Evolutionary conservation across 2,797 vertebrate species (phyloP), one percentile per base, ranked within the genome.

Genomic region (Smutsia temminckii): DNA sequence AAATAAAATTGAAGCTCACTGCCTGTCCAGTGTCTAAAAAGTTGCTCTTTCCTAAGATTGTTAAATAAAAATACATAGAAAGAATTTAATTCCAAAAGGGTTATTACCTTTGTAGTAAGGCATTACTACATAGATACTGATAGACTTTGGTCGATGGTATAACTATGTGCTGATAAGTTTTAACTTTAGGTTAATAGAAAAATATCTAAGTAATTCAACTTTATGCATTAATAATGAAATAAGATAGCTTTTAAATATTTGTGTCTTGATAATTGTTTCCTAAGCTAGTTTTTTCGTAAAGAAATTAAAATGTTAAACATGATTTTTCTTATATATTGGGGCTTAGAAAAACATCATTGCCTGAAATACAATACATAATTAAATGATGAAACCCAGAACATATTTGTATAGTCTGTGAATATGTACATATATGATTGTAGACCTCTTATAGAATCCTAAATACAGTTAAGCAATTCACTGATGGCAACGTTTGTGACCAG

Each of bases 311-410:
- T 85, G 72, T 64, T 53, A 64, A 57, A 59, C 18, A 17, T 88
- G n/a, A 49, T 91, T 71, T 88, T 80, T 88, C 11, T 92, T 78
- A 42, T 46, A 2, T 64, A 46, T 32, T 34, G 25, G 49, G 49
- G 9, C 34, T 77, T 40, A 79, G 29, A 20, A 57, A 85, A 29
- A 71, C 17, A 84, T 37, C 17, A 74, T 77, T 91, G 2, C 40
- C 55, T 88, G 69, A 93, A 64, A 93, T 20, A 89, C 93, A 87
- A 94, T 57, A 75, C 18, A n/a, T 53, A 93, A 88, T 79, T 55
- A 69, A 95, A 93, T 27, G 1, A 21, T 40, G 37, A 89, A 79
- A 83, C 49, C 42, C 17, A 74, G 40, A 37, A 16, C 84, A n/a
- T 59, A 32, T 77, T 8, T 12, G 2, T 80, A 20, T 40, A 34